Evolutionary conservation across 2,113 vertebrate genomes (phyloP), one percentile per base, ranked within the genome.

Genomic region (Naja naja): DNA sequence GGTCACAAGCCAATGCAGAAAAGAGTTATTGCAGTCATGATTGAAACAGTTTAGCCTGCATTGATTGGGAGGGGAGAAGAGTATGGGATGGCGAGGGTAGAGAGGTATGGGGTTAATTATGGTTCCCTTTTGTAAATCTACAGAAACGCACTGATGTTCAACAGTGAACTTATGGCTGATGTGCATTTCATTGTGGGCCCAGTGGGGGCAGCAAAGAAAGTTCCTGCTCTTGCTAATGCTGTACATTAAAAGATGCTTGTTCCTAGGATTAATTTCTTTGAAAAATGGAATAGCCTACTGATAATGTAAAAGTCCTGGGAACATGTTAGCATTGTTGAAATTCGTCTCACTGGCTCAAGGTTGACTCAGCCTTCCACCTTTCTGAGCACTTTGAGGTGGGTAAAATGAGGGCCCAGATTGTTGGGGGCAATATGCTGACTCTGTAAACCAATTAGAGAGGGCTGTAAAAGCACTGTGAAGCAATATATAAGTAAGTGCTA

Each of bases 141-240:
- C 97, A 99, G 99, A 98, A 99, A 99, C 95, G 99, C 99, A 89
- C 97, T 99, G 95, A 99, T 99, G 99, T 99, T 99, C 96, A 99
- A 99, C 98, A 99, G 99, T 96, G 99, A 99, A 97, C 98, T 99
- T 96, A 99, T 99, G 99, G 99, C 99, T 1, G 99, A 99, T 30
- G 98, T 99, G 93, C 99, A 99, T 97, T 99, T 99, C 97, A 95
- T 99, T 25, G 99, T 99, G 34, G 99, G 99, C 53, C 98, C 98
- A 4, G 92, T 97, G 58, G 99, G 98, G 93, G 98, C 95, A 1
- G 97, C 98, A 23, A 97, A 98, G 97, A 98, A 96, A 96, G 98
- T 99, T 93, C 99, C 99, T 11, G 99, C 99, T 30, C 99, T n/a
- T n/a, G n/a, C n/a, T n/a, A n/a, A n/a, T n/a, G n/a, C 25, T 22